Conservation (phyloP, 2,113 vertebrate genomes). For the Lontra canadensis region DNA sequence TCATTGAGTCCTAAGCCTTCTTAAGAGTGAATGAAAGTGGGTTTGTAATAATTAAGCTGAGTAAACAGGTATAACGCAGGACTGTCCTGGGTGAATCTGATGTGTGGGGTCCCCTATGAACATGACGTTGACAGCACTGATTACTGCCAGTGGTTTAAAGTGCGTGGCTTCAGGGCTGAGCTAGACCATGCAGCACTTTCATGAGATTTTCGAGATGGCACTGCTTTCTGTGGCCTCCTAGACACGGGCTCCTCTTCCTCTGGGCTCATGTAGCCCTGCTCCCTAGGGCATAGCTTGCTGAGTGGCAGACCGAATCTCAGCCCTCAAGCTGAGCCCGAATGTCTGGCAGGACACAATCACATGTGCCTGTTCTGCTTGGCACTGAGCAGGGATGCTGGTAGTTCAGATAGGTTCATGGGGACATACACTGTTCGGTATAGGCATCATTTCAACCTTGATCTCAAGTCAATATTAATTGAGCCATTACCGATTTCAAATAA, state of each 20-base stretch:
- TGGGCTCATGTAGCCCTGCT: not conserved
- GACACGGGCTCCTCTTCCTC: not conserved
- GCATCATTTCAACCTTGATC: not conserved
- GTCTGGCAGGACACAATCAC: not conserved
- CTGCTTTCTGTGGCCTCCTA: not conserved
- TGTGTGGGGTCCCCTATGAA: not conserved
- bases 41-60: not conserved
- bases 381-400: not conserved
- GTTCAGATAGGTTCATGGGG: not conserved
- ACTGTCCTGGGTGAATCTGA: not conserved
- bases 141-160: not conserved
- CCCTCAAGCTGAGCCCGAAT: not conserved
- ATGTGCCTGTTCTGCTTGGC: not conserved
- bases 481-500: not conserved
- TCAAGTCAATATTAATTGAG: not conserved
- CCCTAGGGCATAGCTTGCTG: not conserved
- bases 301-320: not conserved
- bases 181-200: not conserved
- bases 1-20: not conserved
- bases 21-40: not conserved
- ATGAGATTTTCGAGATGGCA: not conserved
- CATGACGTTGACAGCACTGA: not conserved
- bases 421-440: not conserved
- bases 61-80: not conserved
- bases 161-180: not conserved